phyloP scores from a whole-genome alignment of 2,797 vertebrate genomes.

The Chelmon rostratus region DNA sequence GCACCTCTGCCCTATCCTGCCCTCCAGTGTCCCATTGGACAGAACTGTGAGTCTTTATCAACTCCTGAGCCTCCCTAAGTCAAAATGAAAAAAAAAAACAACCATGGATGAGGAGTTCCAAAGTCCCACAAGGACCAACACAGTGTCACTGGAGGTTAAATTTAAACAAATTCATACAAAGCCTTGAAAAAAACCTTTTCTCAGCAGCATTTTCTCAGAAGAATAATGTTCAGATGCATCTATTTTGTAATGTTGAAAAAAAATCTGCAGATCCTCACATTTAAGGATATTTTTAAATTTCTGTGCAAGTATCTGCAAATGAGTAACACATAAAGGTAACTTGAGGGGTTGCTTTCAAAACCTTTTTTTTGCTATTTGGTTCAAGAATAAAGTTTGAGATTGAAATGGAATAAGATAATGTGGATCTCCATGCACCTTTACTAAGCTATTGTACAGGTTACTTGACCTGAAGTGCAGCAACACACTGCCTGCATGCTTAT shows the following conservation, averaged over 20 bases:
- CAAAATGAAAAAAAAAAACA: constrained; percentile 42
- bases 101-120: constrained; percentile 9
- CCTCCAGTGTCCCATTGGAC: constrained; percentile 62
- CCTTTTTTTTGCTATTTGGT: background rate
- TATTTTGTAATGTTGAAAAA: background rate
- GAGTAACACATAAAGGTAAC: background rate
- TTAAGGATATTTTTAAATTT: background rate
- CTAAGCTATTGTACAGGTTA: background rate
- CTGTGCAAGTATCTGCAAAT: background rate
- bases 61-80: constrained; percentile 31
- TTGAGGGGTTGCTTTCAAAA: background rate
- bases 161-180: constrained; percentile 10
- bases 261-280: background rate
- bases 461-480: background rate
- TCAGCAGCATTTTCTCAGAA: background rate
- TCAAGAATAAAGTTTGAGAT: background rate
- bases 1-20: constrained; percentile 67
- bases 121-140: background rate
- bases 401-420: background rate
- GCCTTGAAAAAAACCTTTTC: background rate
- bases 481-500: no score
- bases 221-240: background rate
- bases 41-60: constrained; percentile 59
- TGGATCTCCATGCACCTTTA: background rate
- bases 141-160: background rate